Evolutionary conservation across 2,113 vertebrate species (phyloP), one percentile per base, ranked within the genome.

Genomic region (Ciconia maguari): DNA sequence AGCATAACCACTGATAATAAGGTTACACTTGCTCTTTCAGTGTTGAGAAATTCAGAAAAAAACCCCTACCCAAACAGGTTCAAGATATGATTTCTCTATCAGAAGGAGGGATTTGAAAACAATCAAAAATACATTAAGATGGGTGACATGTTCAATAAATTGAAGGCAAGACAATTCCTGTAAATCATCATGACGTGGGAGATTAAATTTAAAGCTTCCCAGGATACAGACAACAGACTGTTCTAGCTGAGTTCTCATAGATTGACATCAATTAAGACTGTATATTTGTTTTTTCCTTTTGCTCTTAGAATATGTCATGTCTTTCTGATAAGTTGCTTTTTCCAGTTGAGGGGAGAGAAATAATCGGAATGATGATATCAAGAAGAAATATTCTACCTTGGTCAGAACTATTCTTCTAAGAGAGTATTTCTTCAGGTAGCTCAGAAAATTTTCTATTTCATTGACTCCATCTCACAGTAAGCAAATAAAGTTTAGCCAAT

Each of bases 191-290:
- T 89, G 83, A 77, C 75, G 26, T 20, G 3, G 48, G 75, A 76
- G 48, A 95, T 97, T 95, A 81, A 94, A 96, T 97, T 96, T 91
- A 91, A 92, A 96, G 48, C 90, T 94, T 65, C 54, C 49, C 62
- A 88, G 90, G 83, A 90, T 85, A 72, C 49, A 72, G 82, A 83
- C 76, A 86, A 62, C 26, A 85, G 80, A 34, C 57, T 81, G 27
- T 62, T 86, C 48, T 80, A 85, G 34, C 66, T 61, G 38, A 9
- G 79, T 83, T 93, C 78, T 88, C 94, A 87, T 34, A 83, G 68
- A 88, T 2, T 71, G 61, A 76, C 64, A 83, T 91, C 81, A 91
- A 46, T 93, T 90, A 86, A 78, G 75, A 69, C 19, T 62, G 13
- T 49, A 36, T 91, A 48, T 77, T 94, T 92, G 19, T 18, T 86